Conservation (phyloP, 2,797 vertebrate species). For the Setipinna tenuifilis region DNA sequence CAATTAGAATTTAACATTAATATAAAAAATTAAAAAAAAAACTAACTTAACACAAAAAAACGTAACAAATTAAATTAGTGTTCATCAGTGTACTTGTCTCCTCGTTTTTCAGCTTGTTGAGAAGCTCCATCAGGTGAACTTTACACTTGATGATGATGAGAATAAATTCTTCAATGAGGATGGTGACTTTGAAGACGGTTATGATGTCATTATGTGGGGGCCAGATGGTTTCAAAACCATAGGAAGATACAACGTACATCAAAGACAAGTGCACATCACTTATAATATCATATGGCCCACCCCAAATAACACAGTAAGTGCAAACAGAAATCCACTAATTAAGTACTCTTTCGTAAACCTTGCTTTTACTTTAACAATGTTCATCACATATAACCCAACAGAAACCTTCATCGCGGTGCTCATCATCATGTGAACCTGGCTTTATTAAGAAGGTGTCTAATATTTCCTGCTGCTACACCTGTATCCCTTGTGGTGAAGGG, state of each 20-base stretch:
- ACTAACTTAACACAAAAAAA: too few relatives aligned
- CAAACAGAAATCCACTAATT: background rate
- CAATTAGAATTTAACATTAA: background rate
- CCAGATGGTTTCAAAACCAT: constrained; percentile 22
- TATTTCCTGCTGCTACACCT: constrained; percentile 45
- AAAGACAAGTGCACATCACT: constrained; percentile 29
- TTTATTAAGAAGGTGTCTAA: constrained; percentile 36
- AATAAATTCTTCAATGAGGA: constrained; percentile 43
- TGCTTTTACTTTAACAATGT: background rate
- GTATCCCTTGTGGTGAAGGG: constrained; percentile 9
- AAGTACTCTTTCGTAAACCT: background rate
- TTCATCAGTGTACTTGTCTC: background rate
- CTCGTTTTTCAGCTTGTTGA: constrained; percentile 37
- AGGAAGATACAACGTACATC: constrained; percentile 47
- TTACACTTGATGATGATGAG: constrained; percentile 37
- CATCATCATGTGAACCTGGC: constrained; percentile 28
- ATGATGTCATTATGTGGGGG: constrained; percentile 55
- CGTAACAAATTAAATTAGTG: background rate
- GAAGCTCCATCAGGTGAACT: constrained; percentile 36
- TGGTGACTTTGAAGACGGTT: constrained; percentile 54
- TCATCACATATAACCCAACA: background rate
- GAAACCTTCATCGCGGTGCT: constrained; percentile 35
- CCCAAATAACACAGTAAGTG: constrained; percentile 34
- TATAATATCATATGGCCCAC: background rate
- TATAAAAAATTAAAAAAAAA: background rate